Evolutionary conservation across 2,888 invertebrate genomes (phyloP).

Genomic region (Opisthograptis luteolata): DNA sequence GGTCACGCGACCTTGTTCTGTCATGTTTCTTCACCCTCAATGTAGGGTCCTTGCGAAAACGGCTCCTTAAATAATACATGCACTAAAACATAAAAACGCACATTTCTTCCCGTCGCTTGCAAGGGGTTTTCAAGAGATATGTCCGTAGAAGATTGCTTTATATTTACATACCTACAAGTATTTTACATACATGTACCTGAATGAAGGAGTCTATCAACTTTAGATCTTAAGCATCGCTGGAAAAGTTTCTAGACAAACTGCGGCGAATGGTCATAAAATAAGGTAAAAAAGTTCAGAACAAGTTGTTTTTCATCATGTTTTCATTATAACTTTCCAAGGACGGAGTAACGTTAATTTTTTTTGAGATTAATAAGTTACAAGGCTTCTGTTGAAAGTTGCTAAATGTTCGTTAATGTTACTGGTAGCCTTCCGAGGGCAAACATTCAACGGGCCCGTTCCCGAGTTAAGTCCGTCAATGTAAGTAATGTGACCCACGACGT

Average conservation of each 20-base stretch:
- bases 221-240: conserved; percentile 26
- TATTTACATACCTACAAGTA: conserved; percentile 30
- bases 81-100: conserved; percentile 41
- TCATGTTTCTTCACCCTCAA: conserved; percentile 50
- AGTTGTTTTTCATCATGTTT: conserved; percentile 29
- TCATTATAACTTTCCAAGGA: conserved; percentile 24
- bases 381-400: conserved; percentile 16
- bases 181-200: conserved; percentile 12
- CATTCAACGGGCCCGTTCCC: conserved; percentile 43
- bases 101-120: conserved; percentile 28
- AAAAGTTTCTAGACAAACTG: conserved; percentile 33
- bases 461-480: conserved; percentile 44
- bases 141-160: conserved; percentile 33
- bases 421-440: conserved; percentile 38
- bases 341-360: conserved; percentile 19
- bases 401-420: conserved; percentile 34
- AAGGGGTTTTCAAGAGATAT: conserved; percentile 30
- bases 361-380: conserved; percentile 25
- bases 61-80: conserved; percentile 46
- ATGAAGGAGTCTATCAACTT: conserved; percentile 26
- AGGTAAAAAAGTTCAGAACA: conserved; percentile 32
- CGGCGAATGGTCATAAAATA: conserved; percentile 31
- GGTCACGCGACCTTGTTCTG: conserved; percentile 70
- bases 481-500: conserved; percentile 55
- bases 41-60: conserved; percentile 55